Evolutionary conservation across 2,113 vertebrate species (phyloP).

Genomic region (Oreochromis niloticus): DNA sequence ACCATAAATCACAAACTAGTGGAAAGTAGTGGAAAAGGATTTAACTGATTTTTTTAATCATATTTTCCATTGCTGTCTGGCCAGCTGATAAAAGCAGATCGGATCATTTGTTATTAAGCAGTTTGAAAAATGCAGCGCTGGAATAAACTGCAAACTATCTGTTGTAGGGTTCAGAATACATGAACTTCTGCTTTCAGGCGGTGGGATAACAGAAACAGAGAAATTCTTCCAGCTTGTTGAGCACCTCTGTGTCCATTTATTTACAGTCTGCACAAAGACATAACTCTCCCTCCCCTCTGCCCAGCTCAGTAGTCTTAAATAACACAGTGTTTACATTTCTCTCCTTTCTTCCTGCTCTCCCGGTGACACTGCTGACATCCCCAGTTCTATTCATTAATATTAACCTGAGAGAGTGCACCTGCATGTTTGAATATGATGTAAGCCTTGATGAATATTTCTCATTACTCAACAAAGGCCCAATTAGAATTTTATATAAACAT

Average conservation of each 20-base stretch:
- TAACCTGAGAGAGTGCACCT: neutral
- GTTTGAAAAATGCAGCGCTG: too few species aligned
- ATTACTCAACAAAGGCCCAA: neutral
- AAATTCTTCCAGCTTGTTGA: neutral
- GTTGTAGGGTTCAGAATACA: neutral
- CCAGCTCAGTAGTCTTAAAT: too few species aligned
- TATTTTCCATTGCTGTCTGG: too few species aligned
- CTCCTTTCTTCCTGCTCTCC: rapidly evolving
- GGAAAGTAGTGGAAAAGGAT: too few species aligned
- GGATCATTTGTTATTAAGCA: too few species aligned
- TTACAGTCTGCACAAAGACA: neutral
- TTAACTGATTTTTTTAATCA: too few species aligned
- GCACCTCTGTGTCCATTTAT: neutral
- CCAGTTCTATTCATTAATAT: neutral
- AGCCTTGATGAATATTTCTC: neutral
- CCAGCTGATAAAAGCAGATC: too few species aligned
- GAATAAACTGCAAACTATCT: too few species aligned
- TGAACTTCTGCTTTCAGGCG: neutral
- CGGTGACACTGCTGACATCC: rapidly evolving
- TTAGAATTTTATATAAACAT: neutral
- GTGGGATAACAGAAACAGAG: neutral
- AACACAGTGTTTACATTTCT: too few species aligned
- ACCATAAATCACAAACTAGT: too few species aligned
- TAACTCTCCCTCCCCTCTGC: neutral
- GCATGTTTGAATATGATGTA: rapidly evolving